Base-by-base conservation (phyloP, 2,797 vertebrate genomes). In the Cossypha caffra region DNA sequence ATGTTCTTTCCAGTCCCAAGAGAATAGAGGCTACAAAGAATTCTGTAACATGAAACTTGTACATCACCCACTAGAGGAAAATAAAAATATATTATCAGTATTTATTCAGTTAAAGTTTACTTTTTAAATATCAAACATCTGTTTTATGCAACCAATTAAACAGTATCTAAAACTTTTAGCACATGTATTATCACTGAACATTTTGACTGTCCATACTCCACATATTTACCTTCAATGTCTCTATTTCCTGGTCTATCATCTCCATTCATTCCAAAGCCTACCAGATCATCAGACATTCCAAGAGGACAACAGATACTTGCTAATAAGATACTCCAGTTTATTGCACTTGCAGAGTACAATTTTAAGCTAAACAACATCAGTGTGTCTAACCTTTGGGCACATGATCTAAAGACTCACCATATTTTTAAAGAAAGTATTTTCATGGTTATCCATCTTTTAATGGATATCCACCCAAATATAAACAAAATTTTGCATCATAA, bases 1-100 rank as follows among this genome's bases (percentile, higher is more conserved):
- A 99, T 99, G 98, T 99, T 99, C 96, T 99, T 99, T 68, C 99
- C 99, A 33, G 99, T 99, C 62, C 99, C 99, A 83, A 99, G 98
- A 11, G 99, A 98, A 86, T 99, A 99, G 12, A 99, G 98, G 90
- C 99, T 99, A 96, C 98, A 99, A 88, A 99, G 98, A 96, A 99
- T 99, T 79, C 99, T 98, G 97, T 99, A 99, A 97, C 99, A 99
- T 50, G 99, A 99, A 96, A 99, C 98, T 96, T 99, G 99, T 82
- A 99, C 99, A 51, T 99, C 99, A 91, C 99, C 98, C 98, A 99
- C 99, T 99, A 97, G 88, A 97, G 94, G 82, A 93, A 92, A 97
- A 84, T 38, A 68, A 80, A 57, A 88, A 92, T 11, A 79, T 20
- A 76, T 80, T 31, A 64, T 93, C 29, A 93, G 55, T 64, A 75